Evolutionary conservation across 2,113 vertebrate genomes (phyloP).

Genomic region (Ascaphus truei): DNA sequence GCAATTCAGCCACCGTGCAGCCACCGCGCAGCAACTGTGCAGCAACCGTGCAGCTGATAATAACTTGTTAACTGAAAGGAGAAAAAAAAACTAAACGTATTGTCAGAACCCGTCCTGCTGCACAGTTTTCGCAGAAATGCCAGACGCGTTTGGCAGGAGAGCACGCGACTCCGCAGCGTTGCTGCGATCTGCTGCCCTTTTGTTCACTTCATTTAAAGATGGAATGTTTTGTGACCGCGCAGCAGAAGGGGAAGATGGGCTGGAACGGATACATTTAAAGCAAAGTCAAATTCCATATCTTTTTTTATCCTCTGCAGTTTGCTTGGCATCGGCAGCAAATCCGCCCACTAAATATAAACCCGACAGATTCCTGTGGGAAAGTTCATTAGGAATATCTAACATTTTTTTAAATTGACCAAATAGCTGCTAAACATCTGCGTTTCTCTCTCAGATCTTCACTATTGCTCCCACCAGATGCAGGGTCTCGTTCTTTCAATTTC

Average conservation of each 20-base stretch:
- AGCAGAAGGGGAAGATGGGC: slow-evolving; percentile 39
- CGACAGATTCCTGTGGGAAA: slow-evolving; percentile 45
- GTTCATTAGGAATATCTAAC: slow-evolving; percentile 16
- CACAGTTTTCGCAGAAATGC: background rate
- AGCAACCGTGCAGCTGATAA: too few relatives aligned
- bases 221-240: slow-evolving; percentile 44
- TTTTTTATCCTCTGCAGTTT: slow-evolving; percentile 9
- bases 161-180: background rate
- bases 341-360: slow-evolving; percentile 41
- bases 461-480: background rate
- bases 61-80: too few relatives aligned
- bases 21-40: too few relatives aligned
- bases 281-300: slow-evolving; percentile 35
- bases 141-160: background rate
- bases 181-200: slow-evolving; percentile 36
- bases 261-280: slow-evolving; percentile 39
- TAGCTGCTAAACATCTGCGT: slow-evolving; percentile 29
- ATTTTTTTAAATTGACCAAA: slow-evolving; percentile 20
- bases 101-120: background rate
- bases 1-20: too few relatives aligned
- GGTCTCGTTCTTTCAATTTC: background rate
- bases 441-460: slow-evolving; percentile 11
- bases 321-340: slow-evolving; percentile 38
- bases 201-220: slow-evolving; percentile 33
- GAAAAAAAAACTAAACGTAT: background rate